A percentile compares a stretch with the other conserved stretches of the same genome.
These are phyloP conservation scores for Phyllopteryx taeniolatus DNA, from an alignment of 2,113 vertebrate species.

Conservation along the genomic window DNA sequence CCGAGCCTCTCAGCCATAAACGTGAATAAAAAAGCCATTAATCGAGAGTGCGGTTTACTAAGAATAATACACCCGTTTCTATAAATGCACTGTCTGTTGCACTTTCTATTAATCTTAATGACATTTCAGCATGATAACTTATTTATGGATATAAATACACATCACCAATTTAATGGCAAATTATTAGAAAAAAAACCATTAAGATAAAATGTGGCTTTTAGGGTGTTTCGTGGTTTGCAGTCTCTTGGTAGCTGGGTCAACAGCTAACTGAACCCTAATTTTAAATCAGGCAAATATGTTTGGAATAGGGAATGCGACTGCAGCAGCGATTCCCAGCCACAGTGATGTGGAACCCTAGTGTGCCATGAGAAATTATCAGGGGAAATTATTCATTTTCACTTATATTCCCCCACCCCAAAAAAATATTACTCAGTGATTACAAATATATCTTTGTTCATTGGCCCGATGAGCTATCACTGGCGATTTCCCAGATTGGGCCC, in stretches of 20 bases:
- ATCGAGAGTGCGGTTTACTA: constrained; percentile 62
- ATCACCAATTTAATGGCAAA: constrained; percentile 49
- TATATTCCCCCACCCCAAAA: too few relatives aligned
- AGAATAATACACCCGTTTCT: constrained; percentile 73
- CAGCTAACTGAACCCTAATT: constrained; percentile 46
- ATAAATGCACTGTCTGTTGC: constrained; percentile 71
- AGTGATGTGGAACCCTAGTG: too few relatives aligned
- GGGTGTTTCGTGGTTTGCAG: constrained; percentile 22
- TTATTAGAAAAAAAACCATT: constrained; percentile 69
- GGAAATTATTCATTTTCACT: too few relatives aligned
- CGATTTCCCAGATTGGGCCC: too few relatives aligned
- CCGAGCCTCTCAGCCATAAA: constrained; percentile 52
- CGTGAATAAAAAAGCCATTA: constrained; percentile 73
- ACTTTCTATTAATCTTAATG: constrained; percentile 72
- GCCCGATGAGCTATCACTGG: too few relatives aligned
- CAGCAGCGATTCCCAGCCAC: too few relatives aligned
- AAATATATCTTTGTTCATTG: too few relatives aligned
- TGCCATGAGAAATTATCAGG: too few relatives aligned
- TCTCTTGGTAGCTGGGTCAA: constrained; percentile 24
- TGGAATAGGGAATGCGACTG: neutral
- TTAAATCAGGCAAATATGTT: constrained; percentile 8
- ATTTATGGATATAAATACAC: constrained; percentile 59
- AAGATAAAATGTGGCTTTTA: constrained; percentile 50
- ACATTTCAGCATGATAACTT: constrained; percentile 70
- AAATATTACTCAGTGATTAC: too few relatives aligned